Base-by-base conservation (phyloP, 2,113 vertebrate species). In the Chelonoidis abingdonii region DNA sequence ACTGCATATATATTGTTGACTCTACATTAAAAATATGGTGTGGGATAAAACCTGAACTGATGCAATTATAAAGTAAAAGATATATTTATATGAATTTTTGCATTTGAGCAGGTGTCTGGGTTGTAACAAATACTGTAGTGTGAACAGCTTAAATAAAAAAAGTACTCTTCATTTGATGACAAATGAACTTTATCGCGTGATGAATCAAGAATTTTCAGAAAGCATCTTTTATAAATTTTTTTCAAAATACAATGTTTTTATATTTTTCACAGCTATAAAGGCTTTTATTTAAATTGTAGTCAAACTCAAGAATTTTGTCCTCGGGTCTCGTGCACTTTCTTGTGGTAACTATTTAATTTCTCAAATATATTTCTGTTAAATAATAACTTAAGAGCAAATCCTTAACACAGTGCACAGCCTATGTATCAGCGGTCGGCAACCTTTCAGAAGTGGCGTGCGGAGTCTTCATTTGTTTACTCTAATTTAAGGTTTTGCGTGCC, bases 101-200 rank as follows among this genome's bases (percentile, higher is more conserved):
- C 10, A 81, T 0, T 19, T 81, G 29, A 86, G 38, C 31, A 21
- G 82, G 14, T 27, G 2, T 10, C n/a, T 83, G 86, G 6, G 31
- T 88, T 91, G 16, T 86, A 4, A 84, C 27, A 53, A 1, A 2
- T n/a, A 1, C 92, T 38, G 80, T 72, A 78, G 3, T 3, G 0
- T 72, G 80, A 87, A 89, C 17, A 79, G 2, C 44, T 89, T 47
- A 11, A 53, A 47, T 92, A 35, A 41, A 89, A 93, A 78, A 79
- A 54, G 25, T n/a, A 41, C 86, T 86, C 3, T 0, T 0, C 22
- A 90, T 22, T n/a, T 49, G 13, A 83, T 56, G 89, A 29, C 75
- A 78, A 41, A 31, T 59, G 11, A 29, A 75, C 24, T 5, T 52
- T 62, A 24, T 72, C 90, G 19, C 50, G 84, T 88, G 91, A 16